Evolutionary conservation across 2,113 vertebrate genomes (phyloP).

Genomic region (western clawed frog (Xenopus tropicalis)): DNA sequence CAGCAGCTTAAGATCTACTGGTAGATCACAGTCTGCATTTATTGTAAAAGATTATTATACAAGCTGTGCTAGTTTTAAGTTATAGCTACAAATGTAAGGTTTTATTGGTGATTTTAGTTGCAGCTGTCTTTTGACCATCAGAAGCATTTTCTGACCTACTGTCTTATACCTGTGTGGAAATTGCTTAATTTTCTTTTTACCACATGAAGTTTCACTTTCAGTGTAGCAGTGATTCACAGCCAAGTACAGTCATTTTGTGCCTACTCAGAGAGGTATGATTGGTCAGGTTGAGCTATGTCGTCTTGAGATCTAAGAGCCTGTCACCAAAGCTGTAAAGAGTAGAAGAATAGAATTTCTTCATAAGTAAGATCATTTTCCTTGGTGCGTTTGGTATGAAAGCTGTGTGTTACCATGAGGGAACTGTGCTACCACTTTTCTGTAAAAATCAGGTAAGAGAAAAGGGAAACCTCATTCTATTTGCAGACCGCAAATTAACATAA

Average conservation of each 20-base stretch:
- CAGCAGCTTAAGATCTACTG: too few relatives aligned
- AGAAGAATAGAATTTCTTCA: constrained; percentile 48
- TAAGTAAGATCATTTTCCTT: constrained; percentile 43
- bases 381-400: background rate
- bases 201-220: constrained; percentile 75
- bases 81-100: too few relatives aligned
- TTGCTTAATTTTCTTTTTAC: constrained; percentile 68
- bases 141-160: constrained; percentile 66
- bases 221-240: constrained; percentile 58
- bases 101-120: too few relatives aligned
- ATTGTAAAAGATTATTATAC: too few relatives aligned
- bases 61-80: too few relatives aligned
- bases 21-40: too few relatives aligned
- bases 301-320: constrained; percentile 55
- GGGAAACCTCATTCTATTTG: background rate
- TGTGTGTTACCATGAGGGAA: background rate
- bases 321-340: constrained; percentile 1
- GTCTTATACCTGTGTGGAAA: constrained; percentile 64
- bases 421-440: background rate
- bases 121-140: too few relatives aligned
- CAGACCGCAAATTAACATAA: too few relatives aligned
- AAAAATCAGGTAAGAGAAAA: background rate
- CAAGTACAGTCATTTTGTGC: constrained; percentile 67
- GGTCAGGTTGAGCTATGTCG: constrained; percentile 68
- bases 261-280: constrained; percentile 65